Evolutionary conservation across 2,797 vertebrate genomes (phyloP), one percentile per base, ranked within the genome.

Genomic region (Esox masquinongy): DNA sequence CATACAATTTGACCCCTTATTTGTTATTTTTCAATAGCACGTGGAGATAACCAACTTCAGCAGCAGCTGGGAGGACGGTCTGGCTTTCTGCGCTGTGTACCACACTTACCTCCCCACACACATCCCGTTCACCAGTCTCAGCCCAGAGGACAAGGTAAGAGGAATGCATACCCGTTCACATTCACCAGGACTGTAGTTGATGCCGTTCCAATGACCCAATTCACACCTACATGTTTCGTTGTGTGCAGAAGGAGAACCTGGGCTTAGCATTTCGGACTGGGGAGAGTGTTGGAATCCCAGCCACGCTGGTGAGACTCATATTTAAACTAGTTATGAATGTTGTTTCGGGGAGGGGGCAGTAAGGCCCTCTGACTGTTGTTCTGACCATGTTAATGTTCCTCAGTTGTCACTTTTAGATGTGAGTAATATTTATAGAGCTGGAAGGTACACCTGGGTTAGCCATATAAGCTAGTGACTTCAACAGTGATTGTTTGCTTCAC

Each of bases 31-130:
- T 39, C 76, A 50, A 70, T 89, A 95, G 94, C 88, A 94, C 72
- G 93, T 95, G 84, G 94, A 95, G 16, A 94, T 95, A 77, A 95
- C 94, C 43, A 95, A 95, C 86, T 95, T 95, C 89, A 95, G 94
- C 83, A 94, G 89, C 87, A 94, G 94, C 83, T 95, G 94, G 94
- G 93, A 92, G 66, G 94, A 95, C 8, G 94, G 94, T 53, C 83
- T 95, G 88, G 94, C 94, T 0, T 93, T 95, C 81, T 95, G 94
- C 67, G 94, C 94, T 0, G 73, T 95, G 43, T 94, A 92, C 77
- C 94, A 95, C 87, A 93, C 92, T 0, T 95, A 94, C 80, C 88
- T 95, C 61, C 93, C 93, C 4, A 79, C 75, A 39, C 83, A 31
- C 61, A 88, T 95, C 77, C 89, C 87, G 0, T 95, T 92, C n/a